These are phyloP conservation scores for Lordiphosa fenestrarum DNA, from an alignment of 2,888 invertebrate genomes.

Conservation along the genomic window DNA sequence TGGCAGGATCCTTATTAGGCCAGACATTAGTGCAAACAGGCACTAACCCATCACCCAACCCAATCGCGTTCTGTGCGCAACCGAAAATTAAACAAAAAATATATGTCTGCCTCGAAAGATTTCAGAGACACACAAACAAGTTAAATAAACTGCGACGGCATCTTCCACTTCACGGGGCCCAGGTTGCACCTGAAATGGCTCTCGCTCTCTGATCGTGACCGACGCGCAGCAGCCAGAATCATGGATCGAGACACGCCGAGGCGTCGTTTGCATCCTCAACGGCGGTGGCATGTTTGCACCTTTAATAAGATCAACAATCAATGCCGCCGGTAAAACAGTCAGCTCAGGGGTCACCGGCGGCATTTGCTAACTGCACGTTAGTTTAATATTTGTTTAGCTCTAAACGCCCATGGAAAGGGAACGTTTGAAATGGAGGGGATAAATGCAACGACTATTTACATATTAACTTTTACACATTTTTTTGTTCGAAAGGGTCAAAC, in stretches of 20 bases:
- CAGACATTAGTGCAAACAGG: slow-evolving; percentile 43
- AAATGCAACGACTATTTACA: slow-evolving; percentile 28
- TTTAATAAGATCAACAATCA: slow-evolving; percentile 70
- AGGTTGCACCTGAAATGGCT: slow-evolving; percentile 32
- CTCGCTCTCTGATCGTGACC: slow-evolving; percentile 61
- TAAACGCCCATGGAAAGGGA: slow-evolving; percentile 1
- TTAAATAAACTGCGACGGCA: slow-evolving; percentile 52
- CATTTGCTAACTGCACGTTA: slow-evolving; percentile 2
- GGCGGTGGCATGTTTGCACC: slow-evolving; percentile 76
- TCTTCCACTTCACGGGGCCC: slow-evolving; percentile 48
- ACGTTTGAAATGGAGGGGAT: slow-evolving; percentile 32
- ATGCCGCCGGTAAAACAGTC: slow-evolving; percentile 36
- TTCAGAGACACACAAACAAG: slow-evolving; percentile 56
- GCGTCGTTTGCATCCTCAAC: slow-evolving; percentile 35
- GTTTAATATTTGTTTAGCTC: neutral
- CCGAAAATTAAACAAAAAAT: slow-evolving; percentile 65
- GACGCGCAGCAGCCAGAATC: slow-evolving; percentile 29
- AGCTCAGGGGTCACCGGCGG: slow-evolving; percentile 14
- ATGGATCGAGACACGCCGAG: slow-evolving; percentile 2
- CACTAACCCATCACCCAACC: slow-evolving; percentile 32
- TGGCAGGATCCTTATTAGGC: slow-evolving; percentile 55
- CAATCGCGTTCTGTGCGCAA: slow-evolving; percentile 51
- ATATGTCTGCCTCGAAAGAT: slow-evolving; percentile 50
- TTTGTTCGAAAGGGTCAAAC: slow-evolving; percentile 1
- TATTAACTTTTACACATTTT: slow-evolving; percentile 31